Conservation (phyloP, 2,113 vertebrate genomes). For the Myiopsitta monachus region DNA sequence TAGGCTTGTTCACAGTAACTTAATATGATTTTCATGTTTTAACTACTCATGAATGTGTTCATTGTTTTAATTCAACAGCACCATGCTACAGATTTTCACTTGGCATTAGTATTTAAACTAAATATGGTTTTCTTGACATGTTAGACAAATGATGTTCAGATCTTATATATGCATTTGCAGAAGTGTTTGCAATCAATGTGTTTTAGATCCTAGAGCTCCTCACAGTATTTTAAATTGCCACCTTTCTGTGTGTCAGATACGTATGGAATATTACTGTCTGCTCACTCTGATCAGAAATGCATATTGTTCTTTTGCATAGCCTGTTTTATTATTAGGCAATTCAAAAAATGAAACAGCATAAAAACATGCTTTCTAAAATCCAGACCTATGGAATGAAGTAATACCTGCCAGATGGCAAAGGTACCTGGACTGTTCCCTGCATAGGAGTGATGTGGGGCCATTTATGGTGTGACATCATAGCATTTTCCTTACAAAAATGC, state of each 20-base stretch:
- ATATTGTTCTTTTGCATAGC: not conserved
- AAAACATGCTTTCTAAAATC: rapidly evolving
- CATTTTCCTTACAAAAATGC: not conserved
- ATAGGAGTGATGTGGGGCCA: rapidly evolving
- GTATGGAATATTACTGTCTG: not conserved
- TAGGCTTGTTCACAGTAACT: not conserved
- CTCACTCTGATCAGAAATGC: rapidly evolving
- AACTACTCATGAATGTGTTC: not conserved
- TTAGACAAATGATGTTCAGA: not conserved
- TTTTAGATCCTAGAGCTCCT: not conserved
- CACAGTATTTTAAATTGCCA: not conserved
- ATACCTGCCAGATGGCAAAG: not conserved
- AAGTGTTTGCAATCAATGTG: not conserved
- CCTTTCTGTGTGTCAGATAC: not conserved
- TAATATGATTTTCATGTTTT: not conserved
- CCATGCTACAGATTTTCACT: rapidly evolving
- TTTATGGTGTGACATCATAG: not conserved
- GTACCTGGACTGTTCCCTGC: not conserved
- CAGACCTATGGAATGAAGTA: not conserved
- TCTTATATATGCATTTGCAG: not conserved
- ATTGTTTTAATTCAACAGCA: not conserved
- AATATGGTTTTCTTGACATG: not conserved
- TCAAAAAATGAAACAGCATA: not conserved
- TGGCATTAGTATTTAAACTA: not conserved
- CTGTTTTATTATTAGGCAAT: not conserved